These are phyloP conservation scores for Plagiodera versicolora DNA, from an alignment of 2,888 invertebrate species.

Conservation along the genomic window DNA sequence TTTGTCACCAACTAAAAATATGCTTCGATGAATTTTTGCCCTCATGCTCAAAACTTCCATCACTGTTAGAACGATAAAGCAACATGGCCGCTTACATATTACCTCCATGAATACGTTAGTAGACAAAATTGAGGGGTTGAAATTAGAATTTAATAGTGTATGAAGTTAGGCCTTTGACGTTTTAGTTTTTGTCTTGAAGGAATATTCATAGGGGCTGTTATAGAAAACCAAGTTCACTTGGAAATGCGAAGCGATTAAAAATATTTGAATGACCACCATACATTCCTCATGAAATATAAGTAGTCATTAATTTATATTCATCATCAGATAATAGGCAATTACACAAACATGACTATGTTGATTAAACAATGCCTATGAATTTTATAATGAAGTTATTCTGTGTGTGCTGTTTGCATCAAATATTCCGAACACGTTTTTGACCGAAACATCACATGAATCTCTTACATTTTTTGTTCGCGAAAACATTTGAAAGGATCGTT, in stretches of 20 bases:
- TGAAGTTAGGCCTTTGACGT: constrained; percentile 9
- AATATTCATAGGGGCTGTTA: background rate
- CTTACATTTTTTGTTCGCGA: no score
- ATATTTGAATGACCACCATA: background rate
- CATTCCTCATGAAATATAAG: background rate
- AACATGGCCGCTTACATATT: no score
- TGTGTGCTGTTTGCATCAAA: no score
- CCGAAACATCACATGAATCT: no score
- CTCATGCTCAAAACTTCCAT: no score
- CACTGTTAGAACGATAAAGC: no score
- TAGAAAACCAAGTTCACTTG: no score
- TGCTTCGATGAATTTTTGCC: no score
- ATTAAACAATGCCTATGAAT: background rate
- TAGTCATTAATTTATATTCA: background rate
- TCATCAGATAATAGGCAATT: background rate
- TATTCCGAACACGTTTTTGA: no score
- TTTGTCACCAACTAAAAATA: no score
- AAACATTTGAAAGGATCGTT: background rate
- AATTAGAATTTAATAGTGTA: constrained; percentile 37
- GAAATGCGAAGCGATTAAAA: background rate
- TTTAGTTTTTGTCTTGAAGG: background rate
- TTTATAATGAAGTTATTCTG: no score
- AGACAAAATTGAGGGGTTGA: constrained; percentile 24
- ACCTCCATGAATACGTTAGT: constrained; percentile 37
- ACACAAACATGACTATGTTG: background rate